Evolutionary conservation across 2,797 vertebrate species (phyloP), one percentile per base, ranked within the genome.

Genomic region (Loris lydekkerianus): DNA sequence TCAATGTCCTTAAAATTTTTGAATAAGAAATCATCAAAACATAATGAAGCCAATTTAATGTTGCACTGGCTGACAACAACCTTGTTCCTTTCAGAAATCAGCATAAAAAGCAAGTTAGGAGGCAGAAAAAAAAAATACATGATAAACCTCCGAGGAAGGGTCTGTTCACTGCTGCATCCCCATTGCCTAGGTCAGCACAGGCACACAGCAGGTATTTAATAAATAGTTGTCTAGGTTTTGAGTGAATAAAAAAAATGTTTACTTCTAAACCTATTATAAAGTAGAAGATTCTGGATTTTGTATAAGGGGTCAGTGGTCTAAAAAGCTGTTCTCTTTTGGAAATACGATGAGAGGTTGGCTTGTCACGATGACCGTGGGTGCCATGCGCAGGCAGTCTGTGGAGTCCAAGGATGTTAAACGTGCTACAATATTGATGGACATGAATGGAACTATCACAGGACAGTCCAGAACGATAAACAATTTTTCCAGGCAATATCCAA

Each of bases 211-310:
- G 27, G 14, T 23, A 25, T 34, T 60, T 84, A 76, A 76, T 15
- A 58, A 81, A 80, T n/a, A 82, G 43, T 29, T 86, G 18, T 29
- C 69, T 92, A 53, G 43, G 8, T 65, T 78, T 70, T 65, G 9
- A 75, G 67, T 86, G 25, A 86, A 65, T 83, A 31, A 65, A 92
- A 37, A 3, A 61, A 61, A 34, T 63, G 82, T 84, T 92, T 87
- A 58, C 15, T n/a, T 76, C 53, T 75, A 76, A 80, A 76, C 40
- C 56, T 94, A 70, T 86, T 56, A 92, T 65, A 60, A 63, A 27
- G 34, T 29, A 86, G 27, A 95, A 89, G 40, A 1, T 78, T 95
- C 58, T 89, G 21, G 8, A 31, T 86, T 72, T 67, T 86, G 6
- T 53, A 15, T 87, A 53, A 86, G 10, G 34, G 8, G 18, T 75